A percentile compares a stretch with the other conserved stretches of the same genome.
Conservation (phyloP, 2,113 vertebrate species). For the Tyrannus savana region DNA sequence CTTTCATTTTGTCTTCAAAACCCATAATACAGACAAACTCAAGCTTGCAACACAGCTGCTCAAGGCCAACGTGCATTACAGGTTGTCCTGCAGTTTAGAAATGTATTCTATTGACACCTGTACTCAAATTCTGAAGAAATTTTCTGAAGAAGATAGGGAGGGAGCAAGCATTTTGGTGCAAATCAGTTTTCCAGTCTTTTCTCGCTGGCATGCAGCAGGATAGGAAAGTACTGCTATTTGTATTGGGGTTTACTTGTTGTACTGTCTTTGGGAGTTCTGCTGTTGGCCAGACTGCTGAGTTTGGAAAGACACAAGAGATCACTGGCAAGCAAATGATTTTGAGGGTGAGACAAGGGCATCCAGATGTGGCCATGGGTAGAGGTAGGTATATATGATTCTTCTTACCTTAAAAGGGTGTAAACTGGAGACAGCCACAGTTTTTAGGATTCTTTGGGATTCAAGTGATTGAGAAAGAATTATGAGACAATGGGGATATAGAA, state of each 20-base stretch:
- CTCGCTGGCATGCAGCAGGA: not conserved
- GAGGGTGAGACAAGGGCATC: not conserved
- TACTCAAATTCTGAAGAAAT: not conserved
- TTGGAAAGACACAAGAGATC: not conserved
- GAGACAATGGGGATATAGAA: not conserved
- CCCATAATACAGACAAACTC: accelerated
- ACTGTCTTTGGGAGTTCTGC: not conserved
- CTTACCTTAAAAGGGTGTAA: not conserved
- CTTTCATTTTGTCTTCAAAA: not conserved
- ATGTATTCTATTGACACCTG: not conserved
- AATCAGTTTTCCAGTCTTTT: not conserved
- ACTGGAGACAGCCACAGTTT: not conserved
- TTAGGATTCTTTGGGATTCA: not conserved
- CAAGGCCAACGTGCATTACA: not conserved
- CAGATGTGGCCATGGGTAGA: not conserved
- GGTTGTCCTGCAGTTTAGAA: not conserved
- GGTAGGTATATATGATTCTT: not conserved
- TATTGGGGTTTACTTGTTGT: not conserved
- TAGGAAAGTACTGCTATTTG: not conserved
- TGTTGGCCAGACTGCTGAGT: not conserved
- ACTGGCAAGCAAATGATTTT: not conserved
- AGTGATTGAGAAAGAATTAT: not conserved
- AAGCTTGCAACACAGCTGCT: not conserved
- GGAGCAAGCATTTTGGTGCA: not conserved
- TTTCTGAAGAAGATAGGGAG: not conserved